Conservation (phyloP, 2,888 invertebrate species). For the Heliconius ethilla region DNA sequence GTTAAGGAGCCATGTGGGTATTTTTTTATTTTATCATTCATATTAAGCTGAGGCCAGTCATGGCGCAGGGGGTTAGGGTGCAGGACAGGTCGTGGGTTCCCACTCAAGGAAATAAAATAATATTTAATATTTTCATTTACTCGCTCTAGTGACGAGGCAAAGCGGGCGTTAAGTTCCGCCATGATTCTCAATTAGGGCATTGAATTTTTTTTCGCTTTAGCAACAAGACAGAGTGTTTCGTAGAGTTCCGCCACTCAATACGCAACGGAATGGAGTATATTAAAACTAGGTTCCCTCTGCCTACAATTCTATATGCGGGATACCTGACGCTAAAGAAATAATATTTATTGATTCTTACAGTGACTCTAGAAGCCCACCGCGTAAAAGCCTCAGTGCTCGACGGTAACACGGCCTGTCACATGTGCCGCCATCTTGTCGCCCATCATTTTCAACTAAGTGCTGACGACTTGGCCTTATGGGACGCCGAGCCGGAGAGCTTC, state of each 20-base stretch:
- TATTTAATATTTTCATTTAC: too few species aligned
- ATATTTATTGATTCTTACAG: slow-evolving; percentile 48
- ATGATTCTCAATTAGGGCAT: not conserved
- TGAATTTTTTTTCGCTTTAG: not conserved
- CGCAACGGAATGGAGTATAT: not conserved
- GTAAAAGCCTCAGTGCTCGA: slow-evolving; percentile 90
- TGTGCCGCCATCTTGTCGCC: slow-evolving; percentile 91
- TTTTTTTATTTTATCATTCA: not conserved
- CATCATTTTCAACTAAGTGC: slow-evolving; percentile 93
- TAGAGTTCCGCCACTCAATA: not conserved
- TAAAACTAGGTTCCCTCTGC: not conserved
- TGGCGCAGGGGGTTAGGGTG: too few species aligned
- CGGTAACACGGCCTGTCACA: slow-evolving; percentile 87
- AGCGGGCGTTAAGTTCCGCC: too few species aligned
- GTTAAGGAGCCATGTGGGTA: slow-evolving; percentile 55
- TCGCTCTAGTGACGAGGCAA: too few species aligned
- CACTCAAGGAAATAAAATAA: too few species aligned
- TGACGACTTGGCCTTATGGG: slow-evolving; percentile 93
- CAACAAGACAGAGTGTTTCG: not conserved
- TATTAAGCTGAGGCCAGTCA: not conserved
- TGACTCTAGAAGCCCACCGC: slow-evolving; percentile 84
- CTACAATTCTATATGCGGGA: too few species aligned
- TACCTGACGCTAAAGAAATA: not conserved
- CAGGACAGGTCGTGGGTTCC: too few species aligned
- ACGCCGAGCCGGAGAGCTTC: slow-evolving; percentile 94